Conservation (phyloP, 2,888 invertebrate species). For the Pristionchus entomophagus region DNA sequence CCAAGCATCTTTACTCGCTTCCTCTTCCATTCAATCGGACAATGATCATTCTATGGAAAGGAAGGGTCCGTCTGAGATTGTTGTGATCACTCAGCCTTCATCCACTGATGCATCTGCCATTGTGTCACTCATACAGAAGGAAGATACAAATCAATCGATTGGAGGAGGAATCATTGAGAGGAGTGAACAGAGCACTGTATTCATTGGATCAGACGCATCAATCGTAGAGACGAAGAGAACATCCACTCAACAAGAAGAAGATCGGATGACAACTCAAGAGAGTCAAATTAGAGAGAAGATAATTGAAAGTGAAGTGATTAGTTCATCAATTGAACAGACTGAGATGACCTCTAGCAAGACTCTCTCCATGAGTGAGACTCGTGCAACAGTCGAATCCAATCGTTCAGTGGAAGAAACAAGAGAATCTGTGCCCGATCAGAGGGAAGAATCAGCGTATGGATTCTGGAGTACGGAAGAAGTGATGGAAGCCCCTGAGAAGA, state of each 20-base stretch:
- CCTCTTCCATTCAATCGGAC: background rate
- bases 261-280: too few species aligned
- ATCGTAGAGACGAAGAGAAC: too few species aligned
- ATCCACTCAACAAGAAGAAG: too few species aligned
- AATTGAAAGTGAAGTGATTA: too few species aligned
- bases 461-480: constrained; percentile 54
- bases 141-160: background rate
- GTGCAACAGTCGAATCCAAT: too few species aligned
- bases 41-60: background rate
- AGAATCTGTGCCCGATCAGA: constrained; percentile 45
- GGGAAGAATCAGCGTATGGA: constrained; percentile 50
- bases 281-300: too few species aligned
- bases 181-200: background rate
- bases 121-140: background rate
- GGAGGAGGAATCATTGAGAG: background rate
- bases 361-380: too few species aligned
- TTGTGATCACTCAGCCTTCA: background rate
- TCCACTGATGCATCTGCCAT: background rate
- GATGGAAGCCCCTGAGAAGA: background rate
- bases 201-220: background rate
- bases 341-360: too few species aligned
- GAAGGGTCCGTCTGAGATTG: background rate
- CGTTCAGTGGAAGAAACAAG: too few species aligned
- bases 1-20: background rate
- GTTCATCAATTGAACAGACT: too few species aligned